Base-by-base conservation (phyloP, 53 echinoderm and acorn worm species). In the Apostichopus leukothele region DNA sequence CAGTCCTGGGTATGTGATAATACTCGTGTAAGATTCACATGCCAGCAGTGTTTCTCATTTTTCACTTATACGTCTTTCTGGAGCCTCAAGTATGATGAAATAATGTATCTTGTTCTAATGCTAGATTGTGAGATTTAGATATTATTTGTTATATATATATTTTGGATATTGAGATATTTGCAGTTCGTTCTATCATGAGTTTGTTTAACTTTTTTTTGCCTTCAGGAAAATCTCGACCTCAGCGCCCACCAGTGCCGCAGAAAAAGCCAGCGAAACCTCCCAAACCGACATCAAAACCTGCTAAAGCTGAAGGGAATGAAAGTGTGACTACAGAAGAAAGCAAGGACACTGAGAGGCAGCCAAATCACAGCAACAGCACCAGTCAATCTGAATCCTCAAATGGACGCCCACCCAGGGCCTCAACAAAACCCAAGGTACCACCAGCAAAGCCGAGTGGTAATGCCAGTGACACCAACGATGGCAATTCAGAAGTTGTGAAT, bases 181-280 rank as follows among this genome's bases (percentile, higher is more conserved):
- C 25, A 25, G 25, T 25, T 25, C 25, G 0, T 25, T 25, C 25
- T 25, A 25, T 25, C 25, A 0, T 25, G 1, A 25, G 25, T 39
- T 39, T 39, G 39, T 39, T 39, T 39, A 3, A 39, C 39, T 39
- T 39, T 39, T 26, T 50, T 39, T 5, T 77, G 9, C 13, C 22
- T 55, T 54, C 81, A 81, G 81, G 54, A 9, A 81, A 81, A 51
- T 54, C 59, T 21, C 52, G 53, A 21, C 81, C 81, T 11, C 54
- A n/a, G 21, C 81, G 81, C 23, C 81, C 81, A 7, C 81, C 81
- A 8, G 81, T 54, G 0, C 54, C 59, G 55, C 59, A 54, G 5
- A 81, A 81, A 19, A 81, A 54, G 22, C 81, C 81, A 18, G 7
- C 55, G 21, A 81, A 81, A 55, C 81, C 81, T 13, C 81, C 81